phyloP scores from a whole-genome alignment of 2,888 invertebrate species.

The Eupeodes latifasciatus region DNA sequence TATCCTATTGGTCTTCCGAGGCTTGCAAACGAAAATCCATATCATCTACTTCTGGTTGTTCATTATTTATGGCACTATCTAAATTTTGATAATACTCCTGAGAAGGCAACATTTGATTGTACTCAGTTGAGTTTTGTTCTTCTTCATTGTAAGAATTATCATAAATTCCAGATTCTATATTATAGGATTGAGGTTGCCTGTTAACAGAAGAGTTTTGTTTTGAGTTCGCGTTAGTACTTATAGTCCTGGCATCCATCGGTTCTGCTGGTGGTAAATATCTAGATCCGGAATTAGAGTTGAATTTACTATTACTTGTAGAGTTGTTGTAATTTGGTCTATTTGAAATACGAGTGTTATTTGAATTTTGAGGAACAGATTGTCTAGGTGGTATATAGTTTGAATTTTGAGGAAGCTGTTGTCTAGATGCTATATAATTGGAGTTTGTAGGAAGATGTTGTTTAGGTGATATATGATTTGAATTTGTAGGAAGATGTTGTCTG shows the following conservation, averaged over 20 bases:
- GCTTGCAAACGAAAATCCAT: conserved; percentile 35
- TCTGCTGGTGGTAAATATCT: background rate
- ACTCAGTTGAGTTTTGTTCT: too few relatives aligned
- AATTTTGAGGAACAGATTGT: background rate
- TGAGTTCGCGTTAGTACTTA: conserved; percentile 7
- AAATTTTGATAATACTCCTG: background rate
- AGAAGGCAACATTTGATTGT: background rate
- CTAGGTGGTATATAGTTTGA: conserved; percentile 1
- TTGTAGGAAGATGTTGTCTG: background rate
- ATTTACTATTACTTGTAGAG: background rate
- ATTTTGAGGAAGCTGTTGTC: conserved; percentile 1
- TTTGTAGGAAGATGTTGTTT: background rate
- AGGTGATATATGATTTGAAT: background rate
- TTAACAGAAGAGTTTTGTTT: background rate
- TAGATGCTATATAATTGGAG: background rate
- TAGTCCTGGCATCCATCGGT: conserved; percentile 36
- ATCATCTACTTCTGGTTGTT: conserved; percentile 25
- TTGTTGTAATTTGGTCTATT: background rate
- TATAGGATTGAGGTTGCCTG: background rate
- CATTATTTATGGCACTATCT: background rate
- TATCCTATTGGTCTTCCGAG: conserved; percentile 35
- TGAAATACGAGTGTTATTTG: conserved; percentile 2
- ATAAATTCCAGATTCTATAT: conserved; percentile 3
- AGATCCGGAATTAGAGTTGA: background rate
- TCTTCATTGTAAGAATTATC: too few relatives aligned